phyloP scores from a whole-genome alignment of 2,888 invertebrate species.

The Nymphalis urticae region DNA sequence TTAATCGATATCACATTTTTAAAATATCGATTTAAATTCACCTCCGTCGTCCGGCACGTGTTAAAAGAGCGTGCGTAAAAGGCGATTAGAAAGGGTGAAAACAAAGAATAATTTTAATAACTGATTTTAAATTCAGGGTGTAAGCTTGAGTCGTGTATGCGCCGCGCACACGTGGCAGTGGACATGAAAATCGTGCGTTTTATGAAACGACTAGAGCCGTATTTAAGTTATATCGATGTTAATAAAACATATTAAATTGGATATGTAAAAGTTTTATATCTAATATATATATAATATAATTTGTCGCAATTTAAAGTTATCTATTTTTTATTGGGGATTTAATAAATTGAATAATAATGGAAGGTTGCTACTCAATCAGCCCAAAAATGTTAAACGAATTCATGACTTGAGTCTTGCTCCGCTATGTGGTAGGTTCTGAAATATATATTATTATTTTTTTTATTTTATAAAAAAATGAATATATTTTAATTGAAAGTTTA shows the following conservation, averaged over 20 bases:
- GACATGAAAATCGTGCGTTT: slow-evolving; percentile 78
- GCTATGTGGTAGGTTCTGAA: too few species aligned
- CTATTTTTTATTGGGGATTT: background rate
- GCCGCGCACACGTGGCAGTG: slow-evolving; percentile 74
- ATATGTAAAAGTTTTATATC: too few species aligned
- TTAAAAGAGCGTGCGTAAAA: slow-evolving; percentile 63
- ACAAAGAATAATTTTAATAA: slow-evolving; percentile 70
- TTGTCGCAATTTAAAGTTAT: background rate
- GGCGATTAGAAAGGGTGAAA: slow-evolving; percentile 75
- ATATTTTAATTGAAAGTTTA: too few species aligned
- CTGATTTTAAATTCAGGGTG: slow-evolving; percentile 74
- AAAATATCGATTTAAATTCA: slow-evolving; percentile 65
- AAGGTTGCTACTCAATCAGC: too few species aligned
- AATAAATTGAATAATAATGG: too few species aligned
- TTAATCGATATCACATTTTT: slow-evolving; percentile 57
- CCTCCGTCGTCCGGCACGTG: slow-evolving; percentile 62
- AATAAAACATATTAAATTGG: background rate
- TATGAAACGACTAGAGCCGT: slow-evolving; percentile 55
- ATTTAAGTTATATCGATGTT: slow-evolving; percentile 39
- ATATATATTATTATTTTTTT: too few species aligned
- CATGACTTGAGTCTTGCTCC: too few species aligned
- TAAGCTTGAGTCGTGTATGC: slow-evolving; percentile 70
- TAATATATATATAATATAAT: background rate
- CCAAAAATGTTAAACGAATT: too few species aligned
- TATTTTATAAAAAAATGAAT: too few species aligned